These are phyloP conservation scores for Serranus cabrilla DNA, from an alignment of 2,797 vertebrate genomes.

Conservation along the genomic window DNA sequence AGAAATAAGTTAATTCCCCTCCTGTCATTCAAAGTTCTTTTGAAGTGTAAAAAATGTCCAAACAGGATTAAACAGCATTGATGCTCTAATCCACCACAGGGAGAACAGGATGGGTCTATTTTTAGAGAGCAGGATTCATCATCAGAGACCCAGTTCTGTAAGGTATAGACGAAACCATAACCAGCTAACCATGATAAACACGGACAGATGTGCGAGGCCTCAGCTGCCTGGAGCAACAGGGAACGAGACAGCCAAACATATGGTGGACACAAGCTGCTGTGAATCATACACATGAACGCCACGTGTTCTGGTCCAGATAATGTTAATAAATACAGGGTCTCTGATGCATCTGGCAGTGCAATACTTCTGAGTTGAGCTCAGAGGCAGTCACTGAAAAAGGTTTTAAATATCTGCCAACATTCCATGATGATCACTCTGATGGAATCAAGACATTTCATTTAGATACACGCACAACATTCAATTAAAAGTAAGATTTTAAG, in stretches of 20 bases:
- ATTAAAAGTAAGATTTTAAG: not conserved
- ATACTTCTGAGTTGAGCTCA: not conserved
- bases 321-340: not conserved
- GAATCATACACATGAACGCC: constrained; percentile 39
- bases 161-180: constrained; percentile 11
- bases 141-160: constrained; percentile 11
- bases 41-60: not conserved
- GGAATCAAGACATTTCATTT: not conserved
- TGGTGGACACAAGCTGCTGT: constrained; percentile 52
- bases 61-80: constrained; percentile 33
- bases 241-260: constrained; percentile 50
- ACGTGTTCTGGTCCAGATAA: constrained; percentile 37
- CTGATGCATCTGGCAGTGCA: constrained; percentile 5
- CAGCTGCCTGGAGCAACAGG: constrained; percentile 53
- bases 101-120: constrained; percentile 35
- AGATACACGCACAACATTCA: not conserved
- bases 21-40: not conserved
- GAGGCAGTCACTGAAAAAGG: not conserved
- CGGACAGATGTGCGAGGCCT: constrained; percentile 41
- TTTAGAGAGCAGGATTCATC: constrained; percentile 33
- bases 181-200: constrained; percentile 48
- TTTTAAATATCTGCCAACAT: not conserved
- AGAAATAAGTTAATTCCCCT: not conserved
- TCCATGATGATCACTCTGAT: not conserved
- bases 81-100: constrained; percentile 31